Base-by-base conservation (phyloP, 1,140 invertebrate species). In the Cotesia chilonis region DNA sequence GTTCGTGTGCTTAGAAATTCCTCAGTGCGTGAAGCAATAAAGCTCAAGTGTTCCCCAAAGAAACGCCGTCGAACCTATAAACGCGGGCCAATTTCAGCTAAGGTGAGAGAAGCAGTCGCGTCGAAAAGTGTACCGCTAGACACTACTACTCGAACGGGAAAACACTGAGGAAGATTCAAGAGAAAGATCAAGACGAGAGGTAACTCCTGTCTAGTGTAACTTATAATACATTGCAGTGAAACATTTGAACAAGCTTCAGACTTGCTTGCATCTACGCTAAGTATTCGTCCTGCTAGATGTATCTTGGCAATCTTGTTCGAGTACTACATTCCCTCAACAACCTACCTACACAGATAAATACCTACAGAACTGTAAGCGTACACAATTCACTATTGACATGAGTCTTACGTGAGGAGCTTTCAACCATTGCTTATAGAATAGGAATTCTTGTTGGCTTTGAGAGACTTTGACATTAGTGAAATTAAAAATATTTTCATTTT, bases 231-330 rank as follows among this genome's bases (percentile, higher is more conserved):
- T 7, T 59, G 20, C n/a, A 20, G 57, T 10, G 28, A 59, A 59
- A 20, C 17, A 20, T 17, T 28, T 3, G 57, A 59, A 59, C 14
- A 17, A 59, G 7, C 57, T 59, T 20, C 57, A 59, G 57, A 28
- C 14, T 5, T 59, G 57, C 9, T 28, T 7, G 57, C 28, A 17
- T 59, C 20, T 9, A 20, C 9, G 20, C 57, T 20, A 17, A 28
- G 20, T 28, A 59, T 35, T 59, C 57, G 57, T 59, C 17, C 57
- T 59, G 4, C 57, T 59, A 59, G 14, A 14, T 59, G 55, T 59
- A 59, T 59, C 57, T 28, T 20, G 20, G 14, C 57, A 59, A 59
- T 59, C 57, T 59, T 59, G 57, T 59, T 59, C 14, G 10, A 59
- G 17, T 59, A 59, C 3, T 28, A 17, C 41, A 2, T 59, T 59